A percentile compares a stretch with the other conserved stretches of the same genome.
Conservation (phyloP, 92 coral and sea anemone genomes). For the Porites cylindrica region DNA sequence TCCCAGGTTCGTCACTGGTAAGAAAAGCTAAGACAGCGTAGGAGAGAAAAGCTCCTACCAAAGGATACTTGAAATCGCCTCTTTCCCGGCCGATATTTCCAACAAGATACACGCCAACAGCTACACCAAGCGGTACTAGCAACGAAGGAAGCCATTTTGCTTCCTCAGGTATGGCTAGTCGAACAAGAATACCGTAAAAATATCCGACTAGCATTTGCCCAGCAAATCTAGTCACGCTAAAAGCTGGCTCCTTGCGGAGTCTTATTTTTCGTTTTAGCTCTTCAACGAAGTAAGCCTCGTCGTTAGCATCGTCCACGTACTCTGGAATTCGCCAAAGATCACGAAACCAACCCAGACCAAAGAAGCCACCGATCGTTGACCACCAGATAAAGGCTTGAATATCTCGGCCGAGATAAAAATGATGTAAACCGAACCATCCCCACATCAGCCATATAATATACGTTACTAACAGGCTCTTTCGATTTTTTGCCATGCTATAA, state of each 20-base stretch:
- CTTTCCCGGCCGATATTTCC: constrained; percentile 97
- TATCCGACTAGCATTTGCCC: constrained; percentile 99
- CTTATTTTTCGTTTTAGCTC: constrained; percentile 77
- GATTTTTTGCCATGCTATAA: constrained; percentile 59
- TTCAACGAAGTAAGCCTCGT: constrained; percentile 72
- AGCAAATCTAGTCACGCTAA: constrained; percentile 85
- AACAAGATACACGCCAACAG: constrained; percentile 94
- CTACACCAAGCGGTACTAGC: constrained; percentile 93
- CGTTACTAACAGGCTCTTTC: constrained; percentile 84
- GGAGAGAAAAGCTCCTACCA: constrained; percentile 74
- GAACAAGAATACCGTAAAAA: constrained; percentile 92
- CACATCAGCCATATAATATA: constrained; percentile 90
- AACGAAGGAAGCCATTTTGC: constrained; percentile 78
- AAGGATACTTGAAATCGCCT: constrained; percentile 90
- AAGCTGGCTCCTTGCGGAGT: constrained; percentile 86
- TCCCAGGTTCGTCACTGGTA: constrained; percentile 89
- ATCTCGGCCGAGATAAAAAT: constrained; percentile 94
- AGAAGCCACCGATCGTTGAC: constrained; percentile 97
- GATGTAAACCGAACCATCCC: constrained; percentile 99
- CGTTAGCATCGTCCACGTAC: constrained; percentile 96
- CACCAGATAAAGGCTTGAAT: constrained; percentile 99
- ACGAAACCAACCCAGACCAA: constrained; percentile 98
- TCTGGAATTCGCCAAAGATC: constrained; percentile 99
- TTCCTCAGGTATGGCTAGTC: constrained; percentile 94
- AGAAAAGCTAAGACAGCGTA: constrained; percentile 76